Evolutionary conservation across 1,140 invertebrate genomes (phyloP).

Genomic region (Nasonia longicornis): DNA sequence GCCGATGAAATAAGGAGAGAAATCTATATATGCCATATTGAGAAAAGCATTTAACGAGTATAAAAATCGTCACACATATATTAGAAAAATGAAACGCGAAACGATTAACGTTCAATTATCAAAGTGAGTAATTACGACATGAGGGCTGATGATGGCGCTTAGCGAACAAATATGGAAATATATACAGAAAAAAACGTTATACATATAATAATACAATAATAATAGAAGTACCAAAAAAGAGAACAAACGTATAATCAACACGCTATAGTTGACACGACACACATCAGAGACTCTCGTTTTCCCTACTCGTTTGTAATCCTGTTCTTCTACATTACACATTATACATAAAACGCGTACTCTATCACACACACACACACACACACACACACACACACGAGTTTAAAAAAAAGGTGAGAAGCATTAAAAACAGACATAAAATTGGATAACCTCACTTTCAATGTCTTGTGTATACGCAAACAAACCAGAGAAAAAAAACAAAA

Average conservation of each 20-base stretch:
- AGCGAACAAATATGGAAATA: not conserved
- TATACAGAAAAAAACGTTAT: not conserved
- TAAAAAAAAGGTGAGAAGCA: slow-evolving; percentile 15
- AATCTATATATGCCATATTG: not conserved
- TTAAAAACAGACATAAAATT: slow-evolving; percentile 18
- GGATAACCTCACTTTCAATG: slow-evolving; percentile 22
- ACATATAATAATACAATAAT: not conserved
- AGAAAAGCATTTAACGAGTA: not conserved
- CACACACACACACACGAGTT: not conserved
- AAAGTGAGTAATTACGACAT: not conserved
- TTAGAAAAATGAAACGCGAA: not conserved
- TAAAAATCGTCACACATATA: not conserved
- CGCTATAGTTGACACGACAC: not conserved
- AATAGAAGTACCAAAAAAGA: not conserved
- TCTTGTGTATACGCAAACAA: slow-evolving; percentile 34
- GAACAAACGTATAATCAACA: slow-evolving; percentile 2
- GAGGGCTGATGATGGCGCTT: not conserved
- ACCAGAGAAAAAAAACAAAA: slow-evolving; percentile 15
- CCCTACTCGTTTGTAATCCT: not conserved
- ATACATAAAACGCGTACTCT: not conserved
- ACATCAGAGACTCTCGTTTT: not conserved
- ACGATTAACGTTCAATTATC: not conserved
- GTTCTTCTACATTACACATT: not conserved
- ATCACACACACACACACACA: not conserved
- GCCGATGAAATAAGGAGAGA: not conserved